phyloP scores from a whole-genome alignment of 2,888 invertebrate genomes.

The Agrochola litura region DNA sequence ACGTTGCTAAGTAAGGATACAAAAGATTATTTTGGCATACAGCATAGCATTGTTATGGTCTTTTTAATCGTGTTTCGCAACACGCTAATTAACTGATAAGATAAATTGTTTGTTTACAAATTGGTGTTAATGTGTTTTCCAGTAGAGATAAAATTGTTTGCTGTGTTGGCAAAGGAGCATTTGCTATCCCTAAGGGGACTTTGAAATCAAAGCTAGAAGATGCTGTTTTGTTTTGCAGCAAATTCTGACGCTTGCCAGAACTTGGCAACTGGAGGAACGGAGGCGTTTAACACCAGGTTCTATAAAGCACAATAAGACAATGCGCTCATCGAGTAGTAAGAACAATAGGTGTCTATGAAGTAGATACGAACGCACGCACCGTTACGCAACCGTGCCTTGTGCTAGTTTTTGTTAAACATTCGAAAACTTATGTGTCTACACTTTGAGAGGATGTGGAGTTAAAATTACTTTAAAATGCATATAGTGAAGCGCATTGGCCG shows the following conservation, averaged over 20 bases:
- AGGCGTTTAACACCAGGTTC: constrained; percentile 69
- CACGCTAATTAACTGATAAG: constrained; percentile 52
- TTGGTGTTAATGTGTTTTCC: constrained; percentile 26
- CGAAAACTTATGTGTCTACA: constrained; percentile 68
- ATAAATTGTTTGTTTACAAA: constrained; percentile 56
- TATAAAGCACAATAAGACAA: constrained; percentile 77
- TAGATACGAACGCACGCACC: constrained; percentile 72
- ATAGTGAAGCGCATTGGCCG: constrained; percentile 74
- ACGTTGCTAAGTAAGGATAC: constrained; percentile 16
- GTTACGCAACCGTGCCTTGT: constrained; percentile 84
- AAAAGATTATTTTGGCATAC: constrained; percentile 22
- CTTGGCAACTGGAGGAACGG: constrained; percentile 31
- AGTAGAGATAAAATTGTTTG: neutral
- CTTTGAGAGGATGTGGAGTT: constrained; percentile 70
- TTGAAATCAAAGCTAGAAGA: neutral
- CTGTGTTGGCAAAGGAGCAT: neutral
- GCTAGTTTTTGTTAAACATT: constrained; percentile 80
- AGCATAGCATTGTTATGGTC: constrained; percentile 30
- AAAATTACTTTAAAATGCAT: constrained; percentile 77
- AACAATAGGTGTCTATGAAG: constrained; percentile 76
- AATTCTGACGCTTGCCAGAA: neutral
- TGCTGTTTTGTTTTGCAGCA: neutral
- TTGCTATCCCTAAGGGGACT: neutral
- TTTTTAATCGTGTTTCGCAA: constrained; percentile 37
- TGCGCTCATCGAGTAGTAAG: constrained; percentile 76